These are phyloP conservation scores for Brotula barbata DNA, from an alignment of 2,797 vertebrate species.

Conservation along the genomic window DNA sequence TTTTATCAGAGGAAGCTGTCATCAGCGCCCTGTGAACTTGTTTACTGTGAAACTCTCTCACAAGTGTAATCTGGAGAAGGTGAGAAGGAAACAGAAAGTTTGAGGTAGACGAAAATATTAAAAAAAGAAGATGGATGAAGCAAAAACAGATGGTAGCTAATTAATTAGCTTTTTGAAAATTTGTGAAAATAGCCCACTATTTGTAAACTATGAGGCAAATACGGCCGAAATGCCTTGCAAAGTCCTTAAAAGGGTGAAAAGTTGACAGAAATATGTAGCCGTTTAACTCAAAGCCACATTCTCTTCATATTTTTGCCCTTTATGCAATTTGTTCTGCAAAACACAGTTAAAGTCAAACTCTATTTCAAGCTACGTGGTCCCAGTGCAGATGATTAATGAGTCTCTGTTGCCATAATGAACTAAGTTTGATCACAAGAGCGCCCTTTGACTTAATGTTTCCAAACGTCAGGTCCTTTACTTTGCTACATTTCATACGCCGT, in stretches of 20 bases:
- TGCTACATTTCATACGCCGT: constrained; percentile 44
- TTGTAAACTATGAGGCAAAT: too few relatives aligned
- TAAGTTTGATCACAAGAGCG: not conserved
- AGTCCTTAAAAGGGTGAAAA: constrained; percentile 20
- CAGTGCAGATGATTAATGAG: constrained; percentile 32
- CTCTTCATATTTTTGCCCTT: constrained; percentile 22
- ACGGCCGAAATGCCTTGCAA: too few relatives aligned
- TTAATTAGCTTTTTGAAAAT: too few relatives aligned
- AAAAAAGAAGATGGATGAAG: too few relatives aligned
- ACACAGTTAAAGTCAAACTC: not conserved
- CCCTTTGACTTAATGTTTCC: constrained; percentile 33
- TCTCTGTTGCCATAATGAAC: constrained; percentile 27
- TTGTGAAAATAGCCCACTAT: too few relatives aligned
- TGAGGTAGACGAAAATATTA: too few relatives aligned
- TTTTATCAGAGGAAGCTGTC: too few relatives aligned
- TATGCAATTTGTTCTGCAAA: not conserved
- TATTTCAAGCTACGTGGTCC: constrained; percentile 28
- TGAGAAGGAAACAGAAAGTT: too few relatives aligned
- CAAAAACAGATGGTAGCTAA: too few relatives aligned
- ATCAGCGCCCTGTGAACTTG: too few relatives aligned
- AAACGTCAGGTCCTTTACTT: constrained; percentile 17
- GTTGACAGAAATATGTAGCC: constrained; percentile 1
- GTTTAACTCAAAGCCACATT: not conserved
- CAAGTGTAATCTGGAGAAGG: too few relatives aligned
- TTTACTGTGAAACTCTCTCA: too few relatives aligned